phyloP scores from a whole-genome alignment of 2,113 vertebrate genomes.

The Proterorhinus semilunaris region DNA sequence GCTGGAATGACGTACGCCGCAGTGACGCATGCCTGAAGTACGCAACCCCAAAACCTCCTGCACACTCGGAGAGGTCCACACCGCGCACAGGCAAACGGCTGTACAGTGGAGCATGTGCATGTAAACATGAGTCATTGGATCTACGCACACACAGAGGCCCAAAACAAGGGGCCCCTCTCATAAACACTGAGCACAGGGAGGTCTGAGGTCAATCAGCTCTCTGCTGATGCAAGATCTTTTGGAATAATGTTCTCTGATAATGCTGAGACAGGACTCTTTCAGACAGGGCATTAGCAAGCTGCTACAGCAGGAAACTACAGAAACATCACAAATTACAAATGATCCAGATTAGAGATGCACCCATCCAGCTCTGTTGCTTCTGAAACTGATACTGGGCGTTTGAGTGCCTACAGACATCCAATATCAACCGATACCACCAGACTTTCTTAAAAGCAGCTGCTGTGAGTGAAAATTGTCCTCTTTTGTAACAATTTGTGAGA shows the following conservation, averaged over 20 bases:
- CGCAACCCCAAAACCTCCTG: background rate
- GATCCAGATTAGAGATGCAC: too few relatives aligned
- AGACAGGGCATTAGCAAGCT: too few relatives aligned
- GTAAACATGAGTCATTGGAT: constrained; percentile 41
- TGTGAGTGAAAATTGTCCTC: too few relatives aligned
- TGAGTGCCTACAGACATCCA: too few relatives aligned
- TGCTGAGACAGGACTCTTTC: too few relatives aligned
- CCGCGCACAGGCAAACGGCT: constrained; percentile 18
- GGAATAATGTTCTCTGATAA: background rate
- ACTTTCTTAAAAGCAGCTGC: too few relatives aligned
- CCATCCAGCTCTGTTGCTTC: too few relatives aligned
- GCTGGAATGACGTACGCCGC: background rate
- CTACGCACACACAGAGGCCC: constrained; percentile 17
- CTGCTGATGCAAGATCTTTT: background rate
- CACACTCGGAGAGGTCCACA: constrained; percentile 14
- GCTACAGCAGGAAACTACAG: too few relatives aligned
- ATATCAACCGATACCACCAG: too few relatives aligned
- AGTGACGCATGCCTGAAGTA: constrained; percentile 10
- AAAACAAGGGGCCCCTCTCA: constrained; percentile 47
- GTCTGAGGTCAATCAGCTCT: constrained; percentile 34
- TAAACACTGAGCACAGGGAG: constrained; percentile 44
- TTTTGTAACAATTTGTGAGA: too few relatives aligned
- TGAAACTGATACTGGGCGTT: too few relatives aligned
- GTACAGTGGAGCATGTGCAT: constrained; percentile 8
- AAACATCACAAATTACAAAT: too few relatives aligned